Percentiles rank a stretch among this genome's conserved stretches.
These are phyloP conservation scores for Lasioglossum villosulum DNA, from an alignment of 2,888 invertebrate genomes.

Conservation along the genomic window DNA sequence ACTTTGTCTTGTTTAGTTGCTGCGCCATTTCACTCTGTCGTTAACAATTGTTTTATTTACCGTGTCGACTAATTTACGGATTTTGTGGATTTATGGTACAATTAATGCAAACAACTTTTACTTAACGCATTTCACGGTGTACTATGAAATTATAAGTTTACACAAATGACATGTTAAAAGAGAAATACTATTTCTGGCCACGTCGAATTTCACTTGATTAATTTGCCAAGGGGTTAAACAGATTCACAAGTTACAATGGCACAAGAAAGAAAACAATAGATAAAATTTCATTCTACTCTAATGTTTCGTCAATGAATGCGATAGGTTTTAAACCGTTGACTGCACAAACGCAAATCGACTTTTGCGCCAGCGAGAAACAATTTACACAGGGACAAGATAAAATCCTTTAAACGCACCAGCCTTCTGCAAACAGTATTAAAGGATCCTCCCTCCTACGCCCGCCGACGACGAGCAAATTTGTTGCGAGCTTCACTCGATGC, in stretches of 20 bases:
- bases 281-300: background rate
- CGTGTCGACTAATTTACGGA: background rate
- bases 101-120: background rate
- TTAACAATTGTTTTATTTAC: background rate
- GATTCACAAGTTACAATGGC: background rate
- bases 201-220: background rate
- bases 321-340: background rate
- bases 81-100: background rate
- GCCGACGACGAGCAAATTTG: conserved; percentile 52
- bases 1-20: background rate
- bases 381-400: conserved; percentile 36
- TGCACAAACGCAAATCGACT: background rate
- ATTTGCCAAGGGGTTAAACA: background rate
- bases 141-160: too few relatives aligned
- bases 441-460: conserved; percentile 26
- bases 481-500: conserved; percentile 44
- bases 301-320: background rate
- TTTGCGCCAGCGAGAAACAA: background rate
- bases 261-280: background rate
- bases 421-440: conserved; percentile 58
- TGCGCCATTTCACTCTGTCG: background rate
- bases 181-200: background rate
- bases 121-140: too few relatives aligned
- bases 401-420: conserved; percentile 37
- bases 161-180: background rate